phyloP scores from a whole-genome alignment of 2,888 invertebrate genomes.

The Megaustenia siamemsis region DNA sequence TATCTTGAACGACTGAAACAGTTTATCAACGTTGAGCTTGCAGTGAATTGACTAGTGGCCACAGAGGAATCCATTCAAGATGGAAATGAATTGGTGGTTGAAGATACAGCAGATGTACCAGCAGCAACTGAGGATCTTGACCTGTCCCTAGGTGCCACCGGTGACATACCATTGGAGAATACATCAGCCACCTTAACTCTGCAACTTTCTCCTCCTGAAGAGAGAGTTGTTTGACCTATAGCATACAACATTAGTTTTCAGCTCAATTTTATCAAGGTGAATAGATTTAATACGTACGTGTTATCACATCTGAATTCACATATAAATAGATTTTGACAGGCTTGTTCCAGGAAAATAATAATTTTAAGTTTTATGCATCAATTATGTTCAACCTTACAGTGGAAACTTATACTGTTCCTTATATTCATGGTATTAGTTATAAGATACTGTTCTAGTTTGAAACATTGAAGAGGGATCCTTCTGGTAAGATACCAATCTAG shows the following conservation, averaged over 20 bases:
- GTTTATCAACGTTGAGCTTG: conserved; percentile 85
- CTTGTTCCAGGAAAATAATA: too few species aligned
- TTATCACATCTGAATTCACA: too few species aligned
- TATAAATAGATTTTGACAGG: too few species aligned
- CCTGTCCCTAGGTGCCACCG: conserved; percentile 23
- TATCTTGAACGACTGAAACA: conserved; percentile 97
- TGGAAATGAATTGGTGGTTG: conserved; percentile 43
- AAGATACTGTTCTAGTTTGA: too few species aligned
- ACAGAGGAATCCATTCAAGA: conserved; percentile 57
- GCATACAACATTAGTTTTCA: conserved; percentile 39
- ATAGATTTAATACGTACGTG: background rate
- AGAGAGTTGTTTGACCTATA: conserved; percentile 57
- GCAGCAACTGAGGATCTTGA: conserved; percentile 55
- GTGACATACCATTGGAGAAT: conserved; percentile 7
- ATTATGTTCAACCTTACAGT: too few species aligned
- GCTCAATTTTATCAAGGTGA: conserved; percentile 39
- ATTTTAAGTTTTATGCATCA: too few species aligned
- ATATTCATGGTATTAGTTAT: too few species aligned
- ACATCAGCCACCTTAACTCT: conserved; percentile 40
- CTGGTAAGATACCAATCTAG: too few species aligned
- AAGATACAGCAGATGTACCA: conserved; percentile 40
- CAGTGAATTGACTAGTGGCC: conserved; percentile 73
- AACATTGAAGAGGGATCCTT: too few species aligned
- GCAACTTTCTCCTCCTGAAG: conserved; percentile 52
- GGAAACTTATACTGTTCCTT: too few species aligned